phyloP scores from a whole-genome alignment of 2,797 vertebrate genomes.

The Oreochromis mossambicus region DNA sequence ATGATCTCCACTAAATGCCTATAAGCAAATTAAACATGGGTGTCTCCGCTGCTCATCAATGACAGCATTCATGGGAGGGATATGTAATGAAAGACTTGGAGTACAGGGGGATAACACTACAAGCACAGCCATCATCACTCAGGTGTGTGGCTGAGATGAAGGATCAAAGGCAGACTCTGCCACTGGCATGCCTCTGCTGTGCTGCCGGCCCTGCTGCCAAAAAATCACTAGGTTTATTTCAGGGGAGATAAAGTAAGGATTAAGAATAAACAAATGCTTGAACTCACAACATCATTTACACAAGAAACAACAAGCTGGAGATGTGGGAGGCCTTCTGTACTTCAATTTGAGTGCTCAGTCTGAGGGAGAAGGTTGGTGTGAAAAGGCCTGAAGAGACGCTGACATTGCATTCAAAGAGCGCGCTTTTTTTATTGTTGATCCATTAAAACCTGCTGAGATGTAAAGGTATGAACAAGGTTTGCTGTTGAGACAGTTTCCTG shows the following conservation, averaged over 20 bases:
- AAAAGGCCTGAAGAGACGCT: constrained; percentile 36
- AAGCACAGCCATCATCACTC: constrained; percentile 75
- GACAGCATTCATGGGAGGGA: constrained; percentile 65
- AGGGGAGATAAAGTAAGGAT: constrained; percentile 71
- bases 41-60: constrained; percentile 69
- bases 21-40: constrained; percentile 74
- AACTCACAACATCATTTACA: constrained; percentile 76
- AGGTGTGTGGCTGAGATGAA: constrained; percentile 70
- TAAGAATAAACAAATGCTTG: constrained; percentile 72
- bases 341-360: constrained; percentile 52
- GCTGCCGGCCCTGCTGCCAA: constrained; percentile 58
- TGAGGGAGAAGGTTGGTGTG: constrained; percentile 36
- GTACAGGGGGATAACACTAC: constrained; percentile 70
- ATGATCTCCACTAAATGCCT: constrained; percentile 68
- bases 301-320: constrained; percentile 76
- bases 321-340: constrained; percentile 64
- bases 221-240: constrained; percentile 69
- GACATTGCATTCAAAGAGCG: constrained; percentile 16
- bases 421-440: not conserved
- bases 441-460: constrained; percentile 16
- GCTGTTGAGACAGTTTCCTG: not conserved
- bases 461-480: not conserved
- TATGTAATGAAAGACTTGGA: constrained; percentile 67
- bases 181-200: constrained; percentile 64
- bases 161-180: constrained; percentile 69